Conservation (phyloP, 2,113 vertebrate genomes). For the Kryptolebias marmoratus region DNA sequence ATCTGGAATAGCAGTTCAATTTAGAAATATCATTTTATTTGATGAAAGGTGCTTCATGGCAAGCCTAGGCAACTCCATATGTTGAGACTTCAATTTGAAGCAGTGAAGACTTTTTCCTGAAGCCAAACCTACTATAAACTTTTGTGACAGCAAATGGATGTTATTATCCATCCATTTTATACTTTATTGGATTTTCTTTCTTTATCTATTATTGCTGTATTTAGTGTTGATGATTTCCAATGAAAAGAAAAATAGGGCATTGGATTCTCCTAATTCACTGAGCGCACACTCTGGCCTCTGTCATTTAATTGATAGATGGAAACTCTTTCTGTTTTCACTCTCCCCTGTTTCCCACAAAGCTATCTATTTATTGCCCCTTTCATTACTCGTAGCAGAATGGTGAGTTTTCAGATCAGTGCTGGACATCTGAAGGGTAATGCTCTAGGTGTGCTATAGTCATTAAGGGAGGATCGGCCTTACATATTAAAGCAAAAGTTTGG, state of each 20-base stretch:
- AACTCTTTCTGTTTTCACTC: constrained; percentile 22
- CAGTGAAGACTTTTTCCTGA: constrained; percentile 36
- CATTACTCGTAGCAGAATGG: constrained; percentile 53
- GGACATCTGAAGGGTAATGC: constrained; percentile 57
- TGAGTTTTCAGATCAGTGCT: constrained; percentile 53
- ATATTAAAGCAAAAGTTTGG: constrained; percentile 19
- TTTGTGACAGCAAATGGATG: constrained; percentile 54
- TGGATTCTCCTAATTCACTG: constrained; percentile 64
- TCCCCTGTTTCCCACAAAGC: constrained; percentile 36
- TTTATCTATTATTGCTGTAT: constrained; percentile 65
- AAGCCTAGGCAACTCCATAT: constrained; percentile 28
- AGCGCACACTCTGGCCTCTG: constrained; percentile 51
- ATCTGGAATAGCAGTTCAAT: constrained; percentile 57
- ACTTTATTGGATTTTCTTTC: constrained; percentile 65
- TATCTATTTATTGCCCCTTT: constrained; percentile 66
- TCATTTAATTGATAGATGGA: constrained; percentile 71
- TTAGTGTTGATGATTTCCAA: constrained; percentile 74
- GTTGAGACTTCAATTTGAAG: constrained; percentile 39
- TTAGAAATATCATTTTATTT: constrained; percentile 56
- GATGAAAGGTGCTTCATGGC: constrained; percentile 43
- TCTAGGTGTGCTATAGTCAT: constrained; percentile 52
- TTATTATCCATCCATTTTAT: constrained; percentile 61
- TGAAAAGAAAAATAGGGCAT: constrained; percentile 61
- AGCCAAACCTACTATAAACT: constrained; percentile 50
- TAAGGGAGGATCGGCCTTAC: constrained; percentile 44